These are phyloP conservation scores for Mya arenaria DNA, from an alignment of 1,140 invertebrate genomes.

Conservation along the genomic window DNA sequence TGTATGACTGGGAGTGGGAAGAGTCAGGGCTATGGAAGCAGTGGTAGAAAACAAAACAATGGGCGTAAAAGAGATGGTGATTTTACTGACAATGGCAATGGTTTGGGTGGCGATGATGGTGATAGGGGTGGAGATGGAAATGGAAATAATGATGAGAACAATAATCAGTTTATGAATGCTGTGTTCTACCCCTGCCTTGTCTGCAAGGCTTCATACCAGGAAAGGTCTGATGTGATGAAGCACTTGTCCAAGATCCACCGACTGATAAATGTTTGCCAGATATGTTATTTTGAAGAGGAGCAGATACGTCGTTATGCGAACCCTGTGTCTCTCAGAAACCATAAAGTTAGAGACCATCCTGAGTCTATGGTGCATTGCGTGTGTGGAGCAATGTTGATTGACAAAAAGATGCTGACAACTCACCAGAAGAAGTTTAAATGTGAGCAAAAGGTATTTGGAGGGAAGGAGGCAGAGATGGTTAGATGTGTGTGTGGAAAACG, in stretches of 20 bases:
- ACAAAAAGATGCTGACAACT: slow-evolving; percentile 36
- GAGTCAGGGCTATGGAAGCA: too few species aligned
- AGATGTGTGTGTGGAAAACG: slow-evolving; percentile 46
- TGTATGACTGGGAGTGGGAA: too few species aligned
- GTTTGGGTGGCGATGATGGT: too few species aligned
- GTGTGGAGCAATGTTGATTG: slow-evolving; percentile 41
- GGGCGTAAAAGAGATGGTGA: too few species aligned
- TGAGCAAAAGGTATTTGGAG: background rate
- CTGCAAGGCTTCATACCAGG: background rate
- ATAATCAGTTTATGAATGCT: background rate
- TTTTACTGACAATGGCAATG: too few species aligned
- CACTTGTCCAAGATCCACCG: slow-evolving; percentile 36
- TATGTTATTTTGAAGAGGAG: slow-evolving; percentile 31
- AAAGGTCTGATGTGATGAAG: slow-evolving; percentile 10
- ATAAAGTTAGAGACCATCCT: slow-evolving; percentile 32
- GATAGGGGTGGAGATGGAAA: too few species aligned
- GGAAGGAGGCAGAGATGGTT: slow-evolving; percentile 5
- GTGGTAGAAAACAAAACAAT: too few species aligned
- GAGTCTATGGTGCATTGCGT: slow-evolving; percentile 45
- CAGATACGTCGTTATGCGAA: slow-evolving; percentile 41
- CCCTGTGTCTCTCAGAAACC: slow-evolving; percentile 44
- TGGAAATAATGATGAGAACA: too few species aligned
- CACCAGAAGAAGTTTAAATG: slow-evolving; percentile 50
- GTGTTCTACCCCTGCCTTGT: slow-evolving; percentile 15
- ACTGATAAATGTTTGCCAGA: slow-evolving; percentile 34